These are phyloP conservation scores for Agapostemon virescens DNA, from an alignment of 2,888 invertebrate genomes.

Conservation along the genomic window DNA sequence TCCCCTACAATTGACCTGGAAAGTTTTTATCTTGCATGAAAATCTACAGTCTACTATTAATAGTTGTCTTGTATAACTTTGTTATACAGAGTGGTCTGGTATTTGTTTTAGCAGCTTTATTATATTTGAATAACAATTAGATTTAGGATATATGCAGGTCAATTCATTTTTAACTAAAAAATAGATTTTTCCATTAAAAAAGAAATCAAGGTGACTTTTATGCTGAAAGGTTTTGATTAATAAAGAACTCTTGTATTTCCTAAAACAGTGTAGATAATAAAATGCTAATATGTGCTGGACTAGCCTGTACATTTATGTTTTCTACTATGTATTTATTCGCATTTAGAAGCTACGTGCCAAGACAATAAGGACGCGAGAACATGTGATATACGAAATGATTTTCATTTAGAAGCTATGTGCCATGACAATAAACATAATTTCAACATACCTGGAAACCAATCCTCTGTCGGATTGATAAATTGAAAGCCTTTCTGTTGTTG, in stretches of 20 bases:
- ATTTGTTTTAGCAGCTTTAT: no score
- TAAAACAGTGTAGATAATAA: no score
- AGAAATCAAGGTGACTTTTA: no score
- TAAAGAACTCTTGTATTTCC: no score
- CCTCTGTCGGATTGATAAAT: slow-evolving; percentile 91
- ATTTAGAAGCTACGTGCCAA: no score
- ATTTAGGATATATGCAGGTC: no score
- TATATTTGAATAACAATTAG: no score
- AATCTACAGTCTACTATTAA: background rate
- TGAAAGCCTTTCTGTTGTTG: slow-evolving; percentile 92
- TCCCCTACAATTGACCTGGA: background rate
- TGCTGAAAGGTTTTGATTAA: no score
- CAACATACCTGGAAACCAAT: slow-evolving; percentile 90
- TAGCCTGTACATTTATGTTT: background rate
- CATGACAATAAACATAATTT: slow-evolving; percentile 11
- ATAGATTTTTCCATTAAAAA: no score
- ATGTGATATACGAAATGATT: background rate
- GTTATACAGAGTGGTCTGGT: no score
- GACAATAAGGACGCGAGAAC: background rate
- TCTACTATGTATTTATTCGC: background rate
- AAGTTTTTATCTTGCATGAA: background rate
- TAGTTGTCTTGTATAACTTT: background rate
- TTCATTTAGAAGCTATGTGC: background rate
- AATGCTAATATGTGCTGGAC: no score
- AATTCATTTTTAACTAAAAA: no score